A percentile compares a stretch with the other conserved stretches of the same genome.
phyloP scores from a whole-genome alignment of 2,113 vertebrate species.

The Vidua chalybeata region DNA sequence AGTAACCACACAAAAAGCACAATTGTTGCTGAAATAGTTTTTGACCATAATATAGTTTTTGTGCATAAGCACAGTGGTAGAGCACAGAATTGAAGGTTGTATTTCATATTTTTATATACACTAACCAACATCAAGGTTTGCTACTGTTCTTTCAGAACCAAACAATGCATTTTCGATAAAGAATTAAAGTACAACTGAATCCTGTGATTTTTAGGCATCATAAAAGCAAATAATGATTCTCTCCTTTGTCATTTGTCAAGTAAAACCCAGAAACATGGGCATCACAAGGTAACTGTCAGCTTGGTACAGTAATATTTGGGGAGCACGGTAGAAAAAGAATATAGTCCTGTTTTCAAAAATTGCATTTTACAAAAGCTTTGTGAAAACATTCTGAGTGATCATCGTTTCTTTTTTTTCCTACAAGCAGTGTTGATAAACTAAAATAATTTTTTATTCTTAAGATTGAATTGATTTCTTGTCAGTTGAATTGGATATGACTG shows the following conservation, averaged over 20 bases:
- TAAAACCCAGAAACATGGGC: neutral
- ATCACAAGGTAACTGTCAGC: neutral
- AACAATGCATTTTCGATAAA: neutral
- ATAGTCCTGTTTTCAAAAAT: neutral
- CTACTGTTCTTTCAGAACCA: neutral
- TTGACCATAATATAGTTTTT: neutral
- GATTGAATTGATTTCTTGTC: neutral
- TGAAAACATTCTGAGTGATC: neutral
- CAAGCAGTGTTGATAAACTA: neutral
- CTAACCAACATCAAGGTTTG: neutral
- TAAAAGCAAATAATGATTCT: neutral
- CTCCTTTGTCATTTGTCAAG: neutral
- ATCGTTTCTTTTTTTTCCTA: neutral
- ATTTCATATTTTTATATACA: fast-evolving
- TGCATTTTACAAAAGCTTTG: neutral
- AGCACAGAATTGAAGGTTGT: neutral
- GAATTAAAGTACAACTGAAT: neutral
- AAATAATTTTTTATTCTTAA: neutral
- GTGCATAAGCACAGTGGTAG: neutral
- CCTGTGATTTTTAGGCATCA: neutral
- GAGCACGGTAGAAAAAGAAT: neutral
- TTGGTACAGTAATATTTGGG: neutral
- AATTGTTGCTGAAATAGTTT: neutral
- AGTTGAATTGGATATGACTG: neutral
- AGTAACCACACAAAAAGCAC: neutral